A percentile compares a stretch with the other conserved stretches of the same genome.
Evolutionary conservation across 2,797 vertebrate genomes (phyloP).

Genomic region (Anas georgica): DNA sequence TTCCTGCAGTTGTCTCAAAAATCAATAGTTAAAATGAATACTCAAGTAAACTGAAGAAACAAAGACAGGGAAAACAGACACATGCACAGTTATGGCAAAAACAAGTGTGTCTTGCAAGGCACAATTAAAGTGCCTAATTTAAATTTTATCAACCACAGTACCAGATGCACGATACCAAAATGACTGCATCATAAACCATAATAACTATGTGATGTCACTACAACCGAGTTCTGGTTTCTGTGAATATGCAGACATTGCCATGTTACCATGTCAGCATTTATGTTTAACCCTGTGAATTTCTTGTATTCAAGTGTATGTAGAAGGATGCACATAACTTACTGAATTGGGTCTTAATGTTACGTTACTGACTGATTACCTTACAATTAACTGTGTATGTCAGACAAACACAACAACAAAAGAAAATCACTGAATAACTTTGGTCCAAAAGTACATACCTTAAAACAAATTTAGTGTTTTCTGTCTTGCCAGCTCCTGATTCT

Average conservation of each 20-base stretch:
- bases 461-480: conserved; percentile 99
- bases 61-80: not conserved
- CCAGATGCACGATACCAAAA: conserved; percentile 4
- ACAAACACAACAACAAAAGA: not conserved
- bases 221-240: not conserved
- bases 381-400: not conserved
- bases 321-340: not conserved
- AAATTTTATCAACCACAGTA: not conserved
- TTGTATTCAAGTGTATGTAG: accelerated
- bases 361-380: not conserved
- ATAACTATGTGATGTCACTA: not conserved
- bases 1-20: not conserved
- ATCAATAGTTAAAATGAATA: not conserved
- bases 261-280: not conserved
- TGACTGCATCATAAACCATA: not conserved
- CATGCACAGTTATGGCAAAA: not conserved
- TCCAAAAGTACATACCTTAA: conserved; percentile 84
- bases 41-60: not conserved
- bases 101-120: not conserved
- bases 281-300: not conserved
- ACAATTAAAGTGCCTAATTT: not conserved
- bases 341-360: not conserved
- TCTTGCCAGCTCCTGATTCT: conserved; percentile 98
- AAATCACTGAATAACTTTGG: not conserved
- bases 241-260: not conserved